Percentiles rank a stretch among this genome's conserved stretches.
Conservation (phyloP, 2,797 vertebrate genomes). For the Oceanodroma leucorhoa region DNA sequence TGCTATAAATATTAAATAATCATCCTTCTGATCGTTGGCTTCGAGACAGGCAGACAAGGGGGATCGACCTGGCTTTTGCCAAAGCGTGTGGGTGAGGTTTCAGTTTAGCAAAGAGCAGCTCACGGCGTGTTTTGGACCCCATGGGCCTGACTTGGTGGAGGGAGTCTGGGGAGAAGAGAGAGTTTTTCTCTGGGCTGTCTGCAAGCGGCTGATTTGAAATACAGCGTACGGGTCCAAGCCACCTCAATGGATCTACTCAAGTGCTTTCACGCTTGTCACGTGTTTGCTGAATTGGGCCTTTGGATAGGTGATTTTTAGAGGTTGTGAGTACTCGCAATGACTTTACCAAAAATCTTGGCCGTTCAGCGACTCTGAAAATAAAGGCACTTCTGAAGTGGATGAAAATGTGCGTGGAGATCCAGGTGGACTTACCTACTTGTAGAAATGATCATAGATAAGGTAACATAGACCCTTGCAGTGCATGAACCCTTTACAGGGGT, state of each 20-base stretch:
- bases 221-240: rapidly evolving
- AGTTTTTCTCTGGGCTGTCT: background rate
- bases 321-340: background rate
- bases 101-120: background rate
- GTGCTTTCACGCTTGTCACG: rapidly evolving
- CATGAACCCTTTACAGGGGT: rapidly evolving
- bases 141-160: background rate
- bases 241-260: background rate
- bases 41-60: rapidly evolving
- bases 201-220: background rate
- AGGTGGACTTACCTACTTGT: background rate
- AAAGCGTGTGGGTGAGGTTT: background rate
- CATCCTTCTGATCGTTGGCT: background rate
- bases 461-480: rapidly evolving
- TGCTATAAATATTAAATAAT: background rate
- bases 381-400: rapidly evolving
- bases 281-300: background rate
- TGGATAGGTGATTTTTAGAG: background rate
- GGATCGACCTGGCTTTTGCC: background rate
- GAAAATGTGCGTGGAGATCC: rapidly evolving
- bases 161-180: background rate
- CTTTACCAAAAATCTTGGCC: background rate
- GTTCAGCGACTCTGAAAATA: background rate
- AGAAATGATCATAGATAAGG: rapidly evolving
- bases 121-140: rapidly evolving